Conservation (phyloP, 2,113 vertebrate species). For the Chaetorhynchus papuensis region DNA sequence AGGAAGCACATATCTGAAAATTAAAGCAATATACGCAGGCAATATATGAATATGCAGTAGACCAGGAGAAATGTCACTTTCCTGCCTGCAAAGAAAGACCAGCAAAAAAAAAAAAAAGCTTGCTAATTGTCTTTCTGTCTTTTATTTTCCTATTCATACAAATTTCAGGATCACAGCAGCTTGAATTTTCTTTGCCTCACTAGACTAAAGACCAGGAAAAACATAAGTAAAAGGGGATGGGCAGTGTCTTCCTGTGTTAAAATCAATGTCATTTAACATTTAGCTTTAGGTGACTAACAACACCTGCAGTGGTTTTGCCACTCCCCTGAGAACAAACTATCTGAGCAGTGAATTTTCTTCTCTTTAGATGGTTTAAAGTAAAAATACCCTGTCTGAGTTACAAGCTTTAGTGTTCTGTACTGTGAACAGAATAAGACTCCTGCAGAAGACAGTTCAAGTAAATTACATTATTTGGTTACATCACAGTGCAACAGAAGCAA, state of each 20-base stretch:
- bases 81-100: not conserved
- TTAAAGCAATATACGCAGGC: not conserved
- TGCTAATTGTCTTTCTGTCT: not conserved
- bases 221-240: accelerated
- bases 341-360: not conserved
- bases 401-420: not conserved
- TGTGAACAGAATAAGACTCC: not conserved
- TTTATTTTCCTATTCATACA: not conserved
- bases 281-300: not conserved
- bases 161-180: not conserved
- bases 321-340: not conserved
- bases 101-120: accelerated
- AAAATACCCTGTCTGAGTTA: not conserved
- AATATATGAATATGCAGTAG: not conserved
- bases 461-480: not conserved
- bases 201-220: not conserved
- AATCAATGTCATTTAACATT: not conserved
- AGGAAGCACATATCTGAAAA: not conserved
- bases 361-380: not conserved
- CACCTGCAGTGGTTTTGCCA: not conserved
- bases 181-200: not conserved
- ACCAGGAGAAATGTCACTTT: not conserved
- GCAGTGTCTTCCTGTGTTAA: not conserved
- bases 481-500: not conserved
- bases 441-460: not conserved